These are phyloP conservation scores for Magallana ariakensis DNA, from an alignment of 1,140 invertebrate species.

Conservation along the genomic window DNA sequence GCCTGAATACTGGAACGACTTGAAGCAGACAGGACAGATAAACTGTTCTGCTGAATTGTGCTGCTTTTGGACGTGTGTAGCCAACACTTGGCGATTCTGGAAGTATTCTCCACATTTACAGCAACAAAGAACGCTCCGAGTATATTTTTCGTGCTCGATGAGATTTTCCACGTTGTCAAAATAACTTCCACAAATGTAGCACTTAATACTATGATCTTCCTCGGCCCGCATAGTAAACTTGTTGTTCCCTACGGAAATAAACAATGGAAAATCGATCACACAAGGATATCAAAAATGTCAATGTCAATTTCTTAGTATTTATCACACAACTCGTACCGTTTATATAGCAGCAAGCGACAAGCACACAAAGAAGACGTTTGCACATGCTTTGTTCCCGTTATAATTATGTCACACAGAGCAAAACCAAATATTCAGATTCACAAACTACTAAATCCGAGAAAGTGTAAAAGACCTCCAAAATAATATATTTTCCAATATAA, in stretches of 20 bases:
- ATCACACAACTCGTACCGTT: too few species aligned
- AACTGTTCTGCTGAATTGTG: constrained; percentile 12
- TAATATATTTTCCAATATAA: too few species aligned
- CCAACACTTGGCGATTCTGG: neutral
- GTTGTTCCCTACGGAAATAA: constrained; percentile 31
- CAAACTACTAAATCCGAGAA: too few species aligned
- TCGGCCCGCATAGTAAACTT: neutral
- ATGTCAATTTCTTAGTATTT: neutral
- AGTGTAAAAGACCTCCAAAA: too few species aligned
- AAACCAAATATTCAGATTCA: too few species aligned
- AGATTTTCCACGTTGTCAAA: constrained; percentile 2
- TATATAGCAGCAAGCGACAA: too few species aligned
- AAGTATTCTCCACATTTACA: constrained; percentile 31
- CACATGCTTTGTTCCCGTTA: too few species aligned
- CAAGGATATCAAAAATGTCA: neutral
- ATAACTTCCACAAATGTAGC: constrained; percentile 14
- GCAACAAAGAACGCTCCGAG: constrained; percentile 20
- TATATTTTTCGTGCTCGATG: neutral
- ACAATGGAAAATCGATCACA: neutral
- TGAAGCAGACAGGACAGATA: constrained; percentile 19
- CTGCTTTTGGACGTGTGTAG: neutral
- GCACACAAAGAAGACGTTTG: too few species aligned
- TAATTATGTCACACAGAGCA: too few species aligned
- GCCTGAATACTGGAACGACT: constrained; percentile 37
- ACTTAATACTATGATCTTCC: constrained; percentile 20